These are phyloP conservation scores for Vicugna pacos DNA, from an alignment of 2,113 vertebrate species.

Conservation along the genomic window DNA sequence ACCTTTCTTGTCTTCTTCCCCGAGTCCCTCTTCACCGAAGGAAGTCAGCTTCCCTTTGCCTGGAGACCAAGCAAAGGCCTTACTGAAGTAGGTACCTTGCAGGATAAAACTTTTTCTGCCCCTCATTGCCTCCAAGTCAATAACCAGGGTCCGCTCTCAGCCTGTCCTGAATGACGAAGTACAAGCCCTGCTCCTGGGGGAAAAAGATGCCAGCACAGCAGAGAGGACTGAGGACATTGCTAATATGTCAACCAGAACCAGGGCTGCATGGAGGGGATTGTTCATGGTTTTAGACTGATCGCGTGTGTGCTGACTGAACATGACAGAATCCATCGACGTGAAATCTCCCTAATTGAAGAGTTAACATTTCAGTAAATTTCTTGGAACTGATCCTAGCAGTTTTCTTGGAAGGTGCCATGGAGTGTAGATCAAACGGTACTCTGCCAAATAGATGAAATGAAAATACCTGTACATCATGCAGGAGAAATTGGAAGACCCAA, in stretches of 20 bases:
- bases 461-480: neutral
- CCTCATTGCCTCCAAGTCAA: neutral
- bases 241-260: neutral
- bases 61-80: neutral
- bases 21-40: neutral
- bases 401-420: neutral
- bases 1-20: neutral
- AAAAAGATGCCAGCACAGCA: neutral
- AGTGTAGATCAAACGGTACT: constrained; percentile 7
- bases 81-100: neutral
- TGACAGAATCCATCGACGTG: neutral
- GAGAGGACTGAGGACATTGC: neutral
- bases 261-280: accelerated
- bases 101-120: neutral
- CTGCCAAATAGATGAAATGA: neutral
- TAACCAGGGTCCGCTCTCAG: neutral
- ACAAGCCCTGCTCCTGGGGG: neutral
- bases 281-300: neutral
- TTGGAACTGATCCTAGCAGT: neutral
- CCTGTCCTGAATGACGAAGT: neutral
- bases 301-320: accelerated
- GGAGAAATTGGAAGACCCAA: neutral
- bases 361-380: constrained; percentile 41
- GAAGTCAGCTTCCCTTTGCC: neutral
- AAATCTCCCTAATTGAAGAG: neutral